Percentiles rank a stretch among this genome's conserved stretches.
Evolutionary conservation across 2,113 vertebrate species (phyloP).

Genomic region (Leptobrachium leishanense): DNA sequence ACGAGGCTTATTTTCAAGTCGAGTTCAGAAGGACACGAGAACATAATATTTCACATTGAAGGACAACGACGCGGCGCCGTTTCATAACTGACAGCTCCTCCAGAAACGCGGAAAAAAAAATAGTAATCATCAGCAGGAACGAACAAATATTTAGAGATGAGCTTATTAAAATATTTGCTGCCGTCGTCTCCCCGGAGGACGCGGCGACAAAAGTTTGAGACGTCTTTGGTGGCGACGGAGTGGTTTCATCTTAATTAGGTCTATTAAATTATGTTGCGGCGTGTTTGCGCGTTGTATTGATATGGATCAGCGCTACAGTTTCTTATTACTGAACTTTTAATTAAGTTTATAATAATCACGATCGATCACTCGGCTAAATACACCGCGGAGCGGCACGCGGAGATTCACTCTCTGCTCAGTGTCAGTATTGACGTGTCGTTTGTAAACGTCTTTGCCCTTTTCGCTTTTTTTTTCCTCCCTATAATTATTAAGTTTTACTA

Average conservation of each 20-base stretch:
- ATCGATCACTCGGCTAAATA: conserved; percentile 14
- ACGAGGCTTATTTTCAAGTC: conserved; percentile 21
- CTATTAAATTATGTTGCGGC: not conserved
- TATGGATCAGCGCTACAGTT: conserved; percentile 17
- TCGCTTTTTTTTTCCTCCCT: no score
- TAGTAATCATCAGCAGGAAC: not conserved
- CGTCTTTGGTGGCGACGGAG: not conserved
- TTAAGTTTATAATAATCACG: conserved; percentile 10
- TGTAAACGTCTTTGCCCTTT: no score
- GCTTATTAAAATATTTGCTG: conserved; percentile 22
- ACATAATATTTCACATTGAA: conserved; percentile 37
- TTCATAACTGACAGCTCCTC: conserved; percentile 21
- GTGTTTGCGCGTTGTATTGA: not conserved
- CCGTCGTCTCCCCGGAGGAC: not conserved
- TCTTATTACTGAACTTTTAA: conserved; percentile 20
- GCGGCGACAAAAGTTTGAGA: conserved; percentile 7
- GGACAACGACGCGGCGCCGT: conserved; percentile 17
- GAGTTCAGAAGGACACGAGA: conserved; percentile 19
- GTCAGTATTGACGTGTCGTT: not conserved
- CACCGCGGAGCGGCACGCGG: not conserved
- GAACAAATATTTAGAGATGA: conserved; percentile 1
- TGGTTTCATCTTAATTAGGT: conserved; percentile 28
- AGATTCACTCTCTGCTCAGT: not conserved
- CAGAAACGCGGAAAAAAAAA: not conserved
- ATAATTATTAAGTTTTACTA: no score